phyloP scores from a whole-genome alignment of 2,888 invertebrate genomes.

The Agrotis segetum region DNA sequence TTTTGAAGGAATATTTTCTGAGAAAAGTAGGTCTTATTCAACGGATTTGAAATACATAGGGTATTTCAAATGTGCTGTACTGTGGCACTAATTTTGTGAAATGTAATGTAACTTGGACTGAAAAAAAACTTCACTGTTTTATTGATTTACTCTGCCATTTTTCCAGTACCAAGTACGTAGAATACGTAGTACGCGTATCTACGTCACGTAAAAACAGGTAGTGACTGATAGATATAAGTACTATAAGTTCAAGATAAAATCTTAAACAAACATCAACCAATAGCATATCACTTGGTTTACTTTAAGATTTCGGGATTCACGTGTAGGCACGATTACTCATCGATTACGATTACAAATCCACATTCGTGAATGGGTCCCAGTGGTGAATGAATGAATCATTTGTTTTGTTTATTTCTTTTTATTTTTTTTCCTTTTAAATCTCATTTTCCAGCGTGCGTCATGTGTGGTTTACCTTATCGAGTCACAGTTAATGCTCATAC shows the following conservation, averaged over 20 bases:
- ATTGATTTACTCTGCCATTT: background rate
- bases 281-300: conserved; percentile 32
- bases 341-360: conserved; percentile 21
- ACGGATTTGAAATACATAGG: no score
- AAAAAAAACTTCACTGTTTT: no score
- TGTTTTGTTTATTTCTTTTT: no score
- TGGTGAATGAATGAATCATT: conserved; percentile 52
- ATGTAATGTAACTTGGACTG: no score
- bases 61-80: no score
- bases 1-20: no score
- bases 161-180: background rate
- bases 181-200: no score
- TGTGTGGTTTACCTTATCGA: background rate
- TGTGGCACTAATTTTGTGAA: no score
- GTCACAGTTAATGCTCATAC: background rate
- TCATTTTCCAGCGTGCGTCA: conserved; percentile 9
- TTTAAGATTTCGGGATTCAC: conserved; percentile 33
- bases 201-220: conserved; percentile 4
- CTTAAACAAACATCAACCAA: conserved; percentile 36
- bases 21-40: no score
- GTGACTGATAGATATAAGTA: background rate
- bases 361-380: conserved; percentile 33
- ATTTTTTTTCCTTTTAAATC: conserved; percentile 3
- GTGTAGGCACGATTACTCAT: conserved; percentile 41
- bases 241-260: conserved; percentile 17